Base-by-base conservation (phyloP, 2,888 invertebrate genomes). In the Opisthograptis luteolata region DNA sequence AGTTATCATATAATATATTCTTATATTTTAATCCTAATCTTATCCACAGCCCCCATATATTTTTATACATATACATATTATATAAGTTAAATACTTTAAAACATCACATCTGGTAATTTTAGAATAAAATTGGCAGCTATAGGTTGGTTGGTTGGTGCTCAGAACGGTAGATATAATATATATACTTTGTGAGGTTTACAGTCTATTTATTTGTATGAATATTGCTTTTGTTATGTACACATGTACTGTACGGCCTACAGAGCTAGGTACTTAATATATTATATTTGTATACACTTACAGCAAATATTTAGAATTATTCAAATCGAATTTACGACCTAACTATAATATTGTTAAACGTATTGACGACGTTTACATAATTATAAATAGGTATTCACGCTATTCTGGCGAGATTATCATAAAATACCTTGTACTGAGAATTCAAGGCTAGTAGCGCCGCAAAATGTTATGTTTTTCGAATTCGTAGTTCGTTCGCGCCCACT, bases 21-120 rank as follows among this genome's bases (percentile, higher is more conserved):
- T 27, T 28, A 46, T 40, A 12, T 32, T 28, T 42, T 28, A 20
- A 41, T 41, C 31, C 15, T 48, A 25, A 20, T 27, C n/a, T 17
- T 46, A 39, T 47, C 46, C 55, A 55, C 55, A 55, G 55, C 55
- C 55, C 22, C 46, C 46, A 42, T 31, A 20, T 39, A 28, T 14
- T 13, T 13, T 13, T 14, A n/a, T n/a, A n/a, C n/a, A n/a, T n/a
- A n/a, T 24, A 22, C 5, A 35, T 20, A 31, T n/a, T 10, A 31
- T 31, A 12, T n/a, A 9, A 34, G 10, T 10, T 4, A 22, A 8
- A 25, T 14, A 20, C n/a, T n/a, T 25, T 24, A 14, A 31, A 42
- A 42, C 32, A 25, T 42, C 32, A 42, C 42, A 42, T 42, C 17
- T n/a, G 12, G 25, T 15, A 10, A 44, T 28, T 28, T 34, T 43